A percentile compares a stretch with the other conserved stretches of the same genome.
Evolutionary conservation across 2,888 invertebrate genomes (phyloP).

Genomic region (Cheilosia vulpina): DNA sequence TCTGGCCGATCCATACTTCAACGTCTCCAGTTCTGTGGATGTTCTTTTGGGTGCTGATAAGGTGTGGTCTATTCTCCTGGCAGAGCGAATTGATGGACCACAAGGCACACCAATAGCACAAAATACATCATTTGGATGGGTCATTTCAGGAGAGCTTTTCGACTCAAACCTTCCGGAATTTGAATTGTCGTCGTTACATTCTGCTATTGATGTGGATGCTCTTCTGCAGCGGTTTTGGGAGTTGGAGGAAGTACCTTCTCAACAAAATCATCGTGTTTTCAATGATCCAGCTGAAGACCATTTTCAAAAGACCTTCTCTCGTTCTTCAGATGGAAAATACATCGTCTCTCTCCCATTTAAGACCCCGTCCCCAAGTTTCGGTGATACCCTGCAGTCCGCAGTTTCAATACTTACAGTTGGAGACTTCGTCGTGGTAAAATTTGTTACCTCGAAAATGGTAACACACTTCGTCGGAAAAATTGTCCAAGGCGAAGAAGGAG

Average conservation of each 20-base stretch:
- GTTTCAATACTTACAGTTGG: too few species aligned
- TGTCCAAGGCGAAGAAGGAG: too few species aligned
- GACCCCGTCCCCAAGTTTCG: constrained; percentile 15
- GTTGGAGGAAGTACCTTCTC: constrained; percentile 6
- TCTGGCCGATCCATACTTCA: too few species aligned
- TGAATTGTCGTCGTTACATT: not conserved
- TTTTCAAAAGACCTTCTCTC: constrained; percentile 11
- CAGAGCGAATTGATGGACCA: not conserved
- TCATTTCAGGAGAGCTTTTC: constrained; percentile 36
- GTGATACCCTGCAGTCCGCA: constrained; percentile 34
- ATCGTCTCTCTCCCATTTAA: constrained; percentile 52
- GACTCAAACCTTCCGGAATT: not conserved
- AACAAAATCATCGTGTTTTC: constrained; percentile 17
- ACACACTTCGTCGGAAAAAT: too few species aligned
- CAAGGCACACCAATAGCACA: constrained; percentile 18
- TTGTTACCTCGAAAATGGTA: too few species aligned
- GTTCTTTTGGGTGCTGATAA: too few species aligned
- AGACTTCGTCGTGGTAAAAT: too few species aligned
- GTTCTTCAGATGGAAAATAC: constrained; percentile 49
- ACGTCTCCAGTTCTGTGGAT: too few species aligned
- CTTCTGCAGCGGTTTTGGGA: constrained; percentile 5
- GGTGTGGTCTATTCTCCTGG: too few species aligned
- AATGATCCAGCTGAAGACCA: constrained; percentile 47
- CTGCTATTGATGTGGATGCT: not conserved
- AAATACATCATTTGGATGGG: constrained; percentile 64